Conservation (phyloP, 2,797 vertebrate genomes). For the Decapterus maruadsi region DNA sequence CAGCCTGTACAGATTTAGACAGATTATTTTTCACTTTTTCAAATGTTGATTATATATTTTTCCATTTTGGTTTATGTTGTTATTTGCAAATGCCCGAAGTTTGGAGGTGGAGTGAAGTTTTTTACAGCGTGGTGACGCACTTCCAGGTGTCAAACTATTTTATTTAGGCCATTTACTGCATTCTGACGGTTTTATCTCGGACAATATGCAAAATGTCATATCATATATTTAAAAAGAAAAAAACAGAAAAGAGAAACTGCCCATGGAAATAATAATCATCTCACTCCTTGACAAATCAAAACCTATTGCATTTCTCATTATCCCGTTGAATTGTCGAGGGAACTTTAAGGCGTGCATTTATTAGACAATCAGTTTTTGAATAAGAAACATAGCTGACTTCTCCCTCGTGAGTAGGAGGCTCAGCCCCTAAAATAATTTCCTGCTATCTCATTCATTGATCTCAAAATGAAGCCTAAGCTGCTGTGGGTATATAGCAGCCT, state of each 20-base stretch:
- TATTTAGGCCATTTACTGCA: background rate
- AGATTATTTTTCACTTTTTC: background rate
- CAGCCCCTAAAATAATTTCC: conserved; percentile 79
- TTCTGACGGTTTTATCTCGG: background rate
- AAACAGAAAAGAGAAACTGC: conserved; percentile 20
- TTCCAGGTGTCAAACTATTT: conserved; percentile 3
- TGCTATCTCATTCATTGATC: conserved; percentile 78
- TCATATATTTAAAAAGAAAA: conserved; percentile 1
- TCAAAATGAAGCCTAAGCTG: conserved; percentile 72
- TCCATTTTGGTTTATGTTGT: background rate
- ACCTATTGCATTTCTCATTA: conserved; percentile 79
- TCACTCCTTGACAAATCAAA: conserved; percentile 70
- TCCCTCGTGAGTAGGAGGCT: conserved; percentile 70
- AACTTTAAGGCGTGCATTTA: conserved; percentile 71
- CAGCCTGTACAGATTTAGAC: background rate
- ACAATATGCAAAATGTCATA: background rate
- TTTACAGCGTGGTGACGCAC: background rate
- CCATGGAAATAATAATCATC: conserved; percentile 57
- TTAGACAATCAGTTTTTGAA: conserved; percentile 76
- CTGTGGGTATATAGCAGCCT: conserved; percentile 38
- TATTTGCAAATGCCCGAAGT: conserved; percentile 33
- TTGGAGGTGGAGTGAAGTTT: conserved; percentile 15
- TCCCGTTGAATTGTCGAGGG: conserved; percentile 75
- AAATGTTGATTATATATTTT: background rate
- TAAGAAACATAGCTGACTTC: conserved; percentile 71